Evolutionary conservation across 2,888 invertebrate genomes (phyloP), one percentile per base, ranked within the genome.

Genomic region (Pterobdella sp.): DNA sequence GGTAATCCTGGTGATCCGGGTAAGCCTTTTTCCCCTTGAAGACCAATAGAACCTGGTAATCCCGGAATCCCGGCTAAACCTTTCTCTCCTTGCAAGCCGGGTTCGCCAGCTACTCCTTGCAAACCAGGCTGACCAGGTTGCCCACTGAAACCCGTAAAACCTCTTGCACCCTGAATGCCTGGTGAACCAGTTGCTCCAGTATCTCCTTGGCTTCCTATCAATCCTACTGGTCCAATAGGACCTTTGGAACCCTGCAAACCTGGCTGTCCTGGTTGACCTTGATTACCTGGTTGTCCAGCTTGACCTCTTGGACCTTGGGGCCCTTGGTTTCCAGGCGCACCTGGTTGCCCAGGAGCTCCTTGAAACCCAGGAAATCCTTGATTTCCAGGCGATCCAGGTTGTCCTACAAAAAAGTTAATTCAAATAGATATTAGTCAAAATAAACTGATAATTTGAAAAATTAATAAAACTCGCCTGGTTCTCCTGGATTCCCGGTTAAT

Each of bases 101-200:
- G 18, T 49, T 68, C 67, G 67, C 77, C 77, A 22, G 68, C n/a
- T 4, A 52, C 32, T 37, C 76, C 76, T 22, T 42, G 35, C 32
- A 64, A 35, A 29, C 75, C 80, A 75, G 84, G 84, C 32, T 79
- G 76, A 22, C 86, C 86, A 49, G 82, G 77, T 77, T 82, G 81
- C 31, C 86, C 86, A 29, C 68, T 4, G 10, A 42, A 65, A 56
- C 76, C 75, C 22, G 34, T 22, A 18, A 60, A 69, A 7, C 76
- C 76, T 68, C 60, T 56, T 22, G n/a, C n/a, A 14, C 60, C 60
- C 3, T 22, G 4, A 56, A 63, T 67, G 29, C 75, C 75, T n/a
- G 72, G 18, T 0, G 35, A 35, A 32, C 68, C 34, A 68, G 75
- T 29, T 52, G 66, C 4, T 26, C 76, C 76, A 7, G 74, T 37